Base-by-base conservation (phyloP, 1,140 invertebrate genomes). In the Melipona quadrifasciata region DNA sequence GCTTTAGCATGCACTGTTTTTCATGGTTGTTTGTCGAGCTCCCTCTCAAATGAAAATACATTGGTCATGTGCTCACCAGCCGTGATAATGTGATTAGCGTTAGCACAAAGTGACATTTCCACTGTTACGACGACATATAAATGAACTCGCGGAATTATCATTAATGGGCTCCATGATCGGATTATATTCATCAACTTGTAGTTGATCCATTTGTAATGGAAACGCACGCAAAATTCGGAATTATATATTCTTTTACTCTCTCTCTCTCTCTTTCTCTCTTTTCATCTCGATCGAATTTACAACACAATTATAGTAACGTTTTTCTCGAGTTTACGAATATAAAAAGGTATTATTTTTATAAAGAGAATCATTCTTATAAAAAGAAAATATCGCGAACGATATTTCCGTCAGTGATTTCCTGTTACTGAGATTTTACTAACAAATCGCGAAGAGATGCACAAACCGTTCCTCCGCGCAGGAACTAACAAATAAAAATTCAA, bases 41-140 rank as follows among this genome's bases (percentile, higher is more conserved):
- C 53, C 27, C 17, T 55, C 51, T 64, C 5, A 80, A 72, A 79
- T 53, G 76, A 58, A 80, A 80, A 87, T 70, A 68, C 39, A 47
- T 84, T 67, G 58, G 51, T 65, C 61, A 51, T n/a, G 34, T 21
- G 10, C 8, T 24, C 8, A n/a, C 14, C 31, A 67, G 11, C n/a
- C 72, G 21, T 57, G 87, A 84, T 88, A 89, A 89, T 86, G 55
- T 58, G 75, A 89, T 89, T 89, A 89, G 58, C 74, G 73, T 27
- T 76, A 74, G 31, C 53, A 27, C 64, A 57, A 57, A 58, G n/a
- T 65, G 58, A 61, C 21, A 65, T 31, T 78, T 64, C 34, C 57
- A 70, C 75, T 81, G 64, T 68, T 34, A 24, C n/a, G n/a, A 76
- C 31, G 51, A 72, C 34, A 24, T 51, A 80, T 21, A 4, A 51